Percentiles rank a stretch among this genome's conserved stretches.
These are phyloP conservation scores for Drepana falcataria DNA, from an alignment of 2,888 invertebrate species.

Conservation along the genomic window DNA sequence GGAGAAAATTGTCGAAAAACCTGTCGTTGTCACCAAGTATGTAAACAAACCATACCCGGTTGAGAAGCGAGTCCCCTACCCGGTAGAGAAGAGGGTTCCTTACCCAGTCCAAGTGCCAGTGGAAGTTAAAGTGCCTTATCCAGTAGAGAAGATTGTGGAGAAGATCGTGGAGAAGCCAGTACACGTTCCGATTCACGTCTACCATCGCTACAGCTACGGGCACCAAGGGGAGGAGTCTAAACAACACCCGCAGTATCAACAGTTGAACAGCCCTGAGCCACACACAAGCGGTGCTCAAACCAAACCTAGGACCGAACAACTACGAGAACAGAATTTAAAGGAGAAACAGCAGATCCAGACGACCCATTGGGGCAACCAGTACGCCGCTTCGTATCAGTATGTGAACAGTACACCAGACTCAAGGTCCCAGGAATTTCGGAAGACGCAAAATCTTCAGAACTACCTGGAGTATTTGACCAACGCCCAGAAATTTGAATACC, in stretches of 20 bases:
- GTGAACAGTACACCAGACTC: conserved; percentile 39
- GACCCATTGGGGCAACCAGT: conserved; percentile 57
- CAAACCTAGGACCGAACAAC: conserved; percentile 4
- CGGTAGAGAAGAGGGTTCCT: conserved; percentile 73
- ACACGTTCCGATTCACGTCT: conserved; percentile 29
- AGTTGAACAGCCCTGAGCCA: conserved; percentile 12
- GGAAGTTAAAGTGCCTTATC: conserved; percentile 68
- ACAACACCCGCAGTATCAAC: conserved; percentile 20
- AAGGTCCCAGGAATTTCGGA: conserved; percentile 19
- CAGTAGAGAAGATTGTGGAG: conserved; percentile 57
- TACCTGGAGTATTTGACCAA: conserved; percentile 39
- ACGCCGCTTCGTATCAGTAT: conserved; percentile 60
- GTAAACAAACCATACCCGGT: conserved; percentile 68
- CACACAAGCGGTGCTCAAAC: conserved; percentile 5
- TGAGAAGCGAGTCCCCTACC: conserved; percentile 64
- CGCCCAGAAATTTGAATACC: conserved; percentile 44
- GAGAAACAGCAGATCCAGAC: conserved; percentile 24
- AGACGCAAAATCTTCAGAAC: conserved; percentile 20
- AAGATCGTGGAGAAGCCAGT: conserved; percentile 66
- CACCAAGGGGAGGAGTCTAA: conserved; percentile 19
- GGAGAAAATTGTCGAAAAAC: conserved; percentile 79
- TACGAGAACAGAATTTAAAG: conserved; percentile 14
- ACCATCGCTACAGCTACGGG: conserved; percentile 11
- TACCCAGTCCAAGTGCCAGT: conserved; percentile 78
- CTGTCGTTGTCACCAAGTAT: conserved; percentile 68